Percentiles rank a stretch among this genome's conserved stretches.
phyloP scores from a whole-genome alignment of 2,113 vertebrate genomes.

The Psilopsiagon aurifrons region DNA sequence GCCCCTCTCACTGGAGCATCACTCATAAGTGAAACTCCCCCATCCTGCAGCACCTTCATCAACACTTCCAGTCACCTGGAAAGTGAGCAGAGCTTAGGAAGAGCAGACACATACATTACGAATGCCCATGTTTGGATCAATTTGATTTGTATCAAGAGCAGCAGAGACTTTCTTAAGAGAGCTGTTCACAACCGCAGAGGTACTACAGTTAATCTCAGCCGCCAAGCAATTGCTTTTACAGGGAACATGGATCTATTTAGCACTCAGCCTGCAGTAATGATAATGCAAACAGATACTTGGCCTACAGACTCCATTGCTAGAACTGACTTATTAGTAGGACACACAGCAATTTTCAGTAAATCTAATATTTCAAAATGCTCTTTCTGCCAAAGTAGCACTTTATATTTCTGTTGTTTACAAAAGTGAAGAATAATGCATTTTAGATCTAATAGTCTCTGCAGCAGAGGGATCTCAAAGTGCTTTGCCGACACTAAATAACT shows the following conservation, averaged over 20 bases:
- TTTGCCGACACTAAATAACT: neutral
- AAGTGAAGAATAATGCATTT: neutral
- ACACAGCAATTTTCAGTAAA: neutral
- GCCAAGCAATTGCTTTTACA: neutral
- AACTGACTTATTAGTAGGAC: neutral
- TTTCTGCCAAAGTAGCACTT: conserved; percentile 45
- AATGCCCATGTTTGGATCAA: neutral
- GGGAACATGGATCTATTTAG: neutral
- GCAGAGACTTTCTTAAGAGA: neutral
- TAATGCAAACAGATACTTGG: neutral
- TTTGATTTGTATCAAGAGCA: neutral
- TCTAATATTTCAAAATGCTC: conserved; percentile 4
- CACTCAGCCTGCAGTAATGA: neutral
- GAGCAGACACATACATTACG: fast-evolving
- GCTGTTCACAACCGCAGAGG: neutral
- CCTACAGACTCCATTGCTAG: neutral
- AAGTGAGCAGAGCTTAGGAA: neutral
- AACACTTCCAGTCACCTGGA: neutral
- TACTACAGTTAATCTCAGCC: neutral
- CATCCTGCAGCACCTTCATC: neutral
- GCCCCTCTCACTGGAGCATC: neutral
- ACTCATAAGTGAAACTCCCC: neutral
- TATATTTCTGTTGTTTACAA: neutral
- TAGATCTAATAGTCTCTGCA: neutral
- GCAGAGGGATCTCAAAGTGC: neutral